Percentiles rank a stretch among this genome's conserved stretches.
Conservation (phyloP, 2,113 vertebrate genomes). For the Gnathonemus longibarbis region DNA sequence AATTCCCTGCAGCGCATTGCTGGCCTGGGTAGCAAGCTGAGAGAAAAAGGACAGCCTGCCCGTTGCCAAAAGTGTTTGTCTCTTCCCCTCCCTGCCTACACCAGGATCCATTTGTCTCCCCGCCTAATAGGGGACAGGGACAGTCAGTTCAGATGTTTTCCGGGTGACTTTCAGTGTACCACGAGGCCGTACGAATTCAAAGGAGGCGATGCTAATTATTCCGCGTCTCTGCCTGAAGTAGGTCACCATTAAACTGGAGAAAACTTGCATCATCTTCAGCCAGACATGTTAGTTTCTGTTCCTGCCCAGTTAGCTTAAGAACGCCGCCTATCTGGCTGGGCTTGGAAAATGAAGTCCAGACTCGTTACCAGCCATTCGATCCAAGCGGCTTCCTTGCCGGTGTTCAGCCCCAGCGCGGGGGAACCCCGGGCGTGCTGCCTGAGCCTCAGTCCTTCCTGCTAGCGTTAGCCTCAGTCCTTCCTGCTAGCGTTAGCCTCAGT, state of each 20-base stretch:
- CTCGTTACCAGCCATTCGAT: background rate
- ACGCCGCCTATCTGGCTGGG: background rate
- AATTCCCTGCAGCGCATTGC: background rate
- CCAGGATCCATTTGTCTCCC: background rate
- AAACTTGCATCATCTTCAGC: background rate
- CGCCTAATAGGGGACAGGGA: background rate
- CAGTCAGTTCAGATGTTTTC: background rate
- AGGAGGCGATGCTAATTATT: background rate
- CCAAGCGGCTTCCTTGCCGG: background rate
- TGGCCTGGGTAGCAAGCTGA: background rate
- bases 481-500: background rate
- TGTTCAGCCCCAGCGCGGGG: background rate
- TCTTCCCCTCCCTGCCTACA: background rate
- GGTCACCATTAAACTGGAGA: slow-evolving; percentile 5
- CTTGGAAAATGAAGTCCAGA: background rate
- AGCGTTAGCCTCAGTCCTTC: background rate
- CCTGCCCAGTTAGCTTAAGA: background rate
- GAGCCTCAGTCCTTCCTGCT: background rate
- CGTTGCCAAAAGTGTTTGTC: background rate
- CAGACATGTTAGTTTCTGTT: background rate
- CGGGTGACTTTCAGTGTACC: background rate
- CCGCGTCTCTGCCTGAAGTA: background rate
- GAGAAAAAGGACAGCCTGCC: background rate
- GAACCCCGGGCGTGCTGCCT: background rate
- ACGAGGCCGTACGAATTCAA: background rate